A percentile compares a stretch with the other conserved stretches of the same genome.
These are phyloP conservation scores for Oreochromis mossambicus DNA, from an alignment of 2,797 vertebrate species.

Conservation along the genomic window DNA sequence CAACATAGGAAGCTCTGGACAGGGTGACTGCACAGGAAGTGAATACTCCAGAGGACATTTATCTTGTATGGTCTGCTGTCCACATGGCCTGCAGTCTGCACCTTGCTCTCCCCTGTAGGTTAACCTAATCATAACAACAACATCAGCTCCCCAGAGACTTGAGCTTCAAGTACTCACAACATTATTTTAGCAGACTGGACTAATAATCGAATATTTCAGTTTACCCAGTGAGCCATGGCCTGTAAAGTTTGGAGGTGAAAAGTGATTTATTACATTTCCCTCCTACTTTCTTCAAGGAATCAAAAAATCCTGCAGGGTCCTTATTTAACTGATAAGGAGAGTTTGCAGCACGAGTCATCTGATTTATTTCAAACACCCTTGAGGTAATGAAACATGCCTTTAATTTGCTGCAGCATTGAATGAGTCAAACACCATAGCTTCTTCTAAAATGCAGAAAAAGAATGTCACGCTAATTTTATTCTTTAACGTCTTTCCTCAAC, in stretches of 20 bases:
- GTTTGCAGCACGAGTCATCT: neutral
- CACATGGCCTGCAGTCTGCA: constrained; percentile 4
- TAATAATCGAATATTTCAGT: neutral
- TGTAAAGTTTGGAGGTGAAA: neutral
- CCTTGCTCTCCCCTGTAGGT: neutral
- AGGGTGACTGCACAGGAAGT: constrained; percentile 53
- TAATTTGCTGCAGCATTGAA: constrained; percentile 3
- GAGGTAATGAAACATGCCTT: constrained; percentile 2
- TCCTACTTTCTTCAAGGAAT: neutral
- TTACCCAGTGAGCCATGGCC: neutral
- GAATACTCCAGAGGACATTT: constrained; percentile 32
- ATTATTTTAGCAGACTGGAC: neutral
- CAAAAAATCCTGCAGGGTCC: neutral
- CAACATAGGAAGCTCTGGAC: constrained; percentile 42
- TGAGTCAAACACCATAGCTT: neutral
- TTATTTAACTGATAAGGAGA: constrained; percentile 1
- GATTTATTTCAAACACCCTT: constrained; percentile 5
- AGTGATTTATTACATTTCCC: constrained; percentile 7
- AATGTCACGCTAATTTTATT: constrained; percentile 21
- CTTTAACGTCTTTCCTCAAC: constrained; percentile 22
- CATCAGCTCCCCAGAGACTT: constrained; percentile 21
- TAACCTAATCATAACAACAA: constrained; percentile 52
- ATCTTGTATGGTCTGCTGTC: constrained; percentile 36
- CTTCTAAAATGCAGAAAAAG: neutral
- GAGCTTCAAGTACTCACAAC: neutral